Evolutionary conservation across 2,888 invertebrate species (phyloP), one percentile per base, ranked within the genome.

Genomic region (Mythimna ferrago): DNA sequence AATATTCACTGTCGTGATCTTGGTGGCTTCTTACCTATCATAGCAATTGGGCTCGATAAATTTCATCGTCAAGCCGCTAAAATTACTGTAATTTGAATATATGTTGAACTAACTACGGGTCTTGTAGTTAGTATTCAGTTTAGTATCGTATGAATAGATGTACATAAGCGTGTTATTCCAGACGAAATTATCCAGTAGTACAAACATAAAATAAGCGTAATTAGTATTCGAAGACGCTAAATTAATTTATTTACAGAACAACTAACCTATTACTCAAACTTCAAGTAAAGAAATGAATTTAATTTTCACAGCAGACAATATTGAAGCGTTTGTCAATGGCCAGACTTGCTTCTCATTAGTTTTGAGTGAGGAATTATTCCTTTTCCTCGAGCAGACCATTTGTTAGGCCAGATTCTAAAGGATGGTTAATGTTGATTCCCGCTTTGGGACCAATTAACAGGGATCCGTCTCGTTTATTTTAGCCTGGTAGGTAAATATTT

Each of bases 291-390:
- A 58, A 66, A 57, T 62, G 16, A 32, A 71, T 80, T 68, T 44
- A 62, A 61, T 62, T 66, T 77, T 61, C 58, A 2, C 26, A 66
- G 26, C 32, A 69, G 56, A 64, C 35, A 76, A 32, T 76, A 69
- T 72, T 61, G 60, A 64, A 66, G 48, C 61, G 54, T 70, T 72
- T 67, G 64, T 81, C 69, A 77, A 63, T 77, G 14, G 35, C n/a
- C 10, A 65, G 66, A 58, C 69, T 57, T 60, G 60, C 61, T 51
- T 66, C 66, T 81, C 80, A 77, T 81, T 80, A 72, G 21, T 81
- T 70, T 32, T 14, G 10, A 66, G 10, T 32, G 32, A 70, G 67
- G 63, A 81, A 58, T 70, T 35, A 70, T 77, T 63, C 57, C 48
- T 58, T 67, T 80, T 80, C 38, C 65, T 57, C 58, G 44, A 54